Evolutionary conservation across 1,140 invertebrate genomes (phyloP), one percentile per base, ranked within the genome.

Genomic region (Hypsibius dujardini): DNA sequence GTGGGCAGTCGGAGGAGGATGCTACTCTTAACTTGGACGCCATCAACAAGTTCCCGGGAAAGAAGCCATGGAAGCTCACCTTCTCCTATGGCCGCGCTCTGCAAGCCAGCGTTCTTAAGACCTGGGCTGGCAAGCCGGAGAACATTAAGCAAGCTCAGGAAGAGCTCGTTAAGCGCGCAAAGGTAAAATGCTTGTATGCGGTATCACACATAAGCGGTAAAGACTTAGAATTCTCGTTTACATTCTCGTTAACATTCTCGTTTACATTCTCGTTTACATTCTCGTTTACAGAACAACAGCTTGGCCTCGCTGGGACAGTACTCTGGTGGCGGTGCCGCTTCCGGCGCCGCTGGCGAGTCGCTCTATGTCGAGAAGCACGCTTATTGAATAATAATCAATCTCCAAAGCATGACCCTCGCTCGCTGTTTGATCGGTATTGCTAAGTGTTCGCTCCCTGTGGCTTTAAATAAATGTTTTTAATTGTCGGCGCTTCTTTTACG

Each of bases 1-100:
- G 95, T 76, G 95, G 95, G 69, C 92, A 95, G 78, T 92, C 91
- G 47, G 95, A 98, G 79, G 91, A 95, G 79, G 93, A 96, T 77
- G 93, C 95, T 1, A 90, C 93, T 0, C 82, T 94, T 14, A 92
- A 97, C 79, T 83, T 98, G 78, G 89, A 94, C 77, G 92, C 92
- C 56, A 95, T 98, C 79, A 98, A 98, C 80, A 85, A 87, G 75
- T 86, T 83, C 73, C 79, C 83, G 70, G 86, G 84, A 7, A 88
- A 88, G 78, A 92, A 88, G 80, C 95, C 95, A 47, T 98, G 95
- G 95, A 85, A 87, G 40, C 82, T 98, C 1, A 93, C 92, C 74
- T 98, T 98, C 86, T 94, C 90, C 72, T 98, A 91, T 79, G 95
- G 95, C 15, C 86, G 95, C 59, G 86, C 86, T 70, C 79, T 87